These are phyloP conservation scores for Leucania comma DNA, from an alignment of 2,888 invertebrate genomes.

Conservation along the genomic window DNA sequence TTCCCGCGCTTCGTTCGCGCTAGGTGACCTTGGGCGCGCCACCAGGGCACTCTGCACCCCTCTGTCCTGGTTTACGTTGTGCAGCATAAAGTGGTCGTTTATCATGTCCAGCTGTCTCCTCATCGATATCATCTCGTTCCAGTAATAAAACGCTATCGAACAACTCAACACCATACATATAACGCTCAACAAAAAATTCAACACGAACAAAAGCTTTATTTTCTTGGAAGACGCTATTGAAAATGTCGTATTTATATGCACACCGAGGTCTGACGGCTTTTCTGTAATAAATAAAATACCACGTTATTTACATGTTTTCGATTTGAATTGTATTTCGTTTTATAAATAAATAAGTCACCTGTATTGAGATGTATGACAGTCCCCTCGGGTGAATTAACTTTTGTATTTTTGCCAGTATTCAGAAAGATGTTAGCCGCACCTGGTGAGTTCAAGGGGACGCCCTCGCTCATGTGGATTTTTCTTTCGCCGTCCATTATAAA, in stretches of 20 bases:
- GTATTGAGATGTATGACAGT: conserved; percentile 87
- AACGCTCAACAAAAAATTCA: conserved; percentile 85
- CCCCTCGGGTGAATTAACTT: conserved; percentile 82
- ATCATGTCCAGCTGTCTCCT: conserved; percentile 82
- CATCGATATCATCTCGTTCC: conserved; percentile 85
- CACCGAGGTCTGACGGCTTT: conserved; percentile 85
- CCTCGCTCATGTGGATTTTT: conserved; percentile 85
- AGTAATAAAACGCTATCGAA: conserved; percentile 85
- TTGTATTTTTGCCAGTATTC: conserved; percentile 84
- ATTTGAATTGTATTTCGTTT: not conserved
- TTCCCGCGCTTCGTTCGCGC: conserved; percentile 70
- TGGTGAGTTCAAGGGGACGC: conserved; percentile 83
- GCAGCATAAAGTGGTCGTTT: conserved; percentile 80
- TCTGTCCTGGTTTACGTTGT: conserved; percentile 76
- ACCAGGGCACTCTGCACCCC: conserved; percentile 78
- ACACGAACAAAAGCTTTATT: conserved; percentile 85
- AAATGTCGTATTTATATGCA: conserved; percentile 87
- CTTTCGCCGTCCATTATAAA: conserved; percentile 84
- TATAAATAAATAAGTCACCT: conserved; percentile 77
- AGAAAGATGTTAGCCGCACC: conserved; percentile 87
- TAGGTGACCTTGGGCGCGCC: conserved; percentile 67
- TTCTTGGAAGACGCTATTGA: conserved; percentile 89
- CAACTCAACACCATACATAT: conserved; percentile 84
- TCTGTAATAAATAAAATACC: conserved; percentile 76
- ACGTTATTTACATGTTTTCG: conserved; percentile 42